Evolutionary conservation across 2,113 vertebrate genomes (phyloP).

Genomic region (Psophia crepitans): DNA sequence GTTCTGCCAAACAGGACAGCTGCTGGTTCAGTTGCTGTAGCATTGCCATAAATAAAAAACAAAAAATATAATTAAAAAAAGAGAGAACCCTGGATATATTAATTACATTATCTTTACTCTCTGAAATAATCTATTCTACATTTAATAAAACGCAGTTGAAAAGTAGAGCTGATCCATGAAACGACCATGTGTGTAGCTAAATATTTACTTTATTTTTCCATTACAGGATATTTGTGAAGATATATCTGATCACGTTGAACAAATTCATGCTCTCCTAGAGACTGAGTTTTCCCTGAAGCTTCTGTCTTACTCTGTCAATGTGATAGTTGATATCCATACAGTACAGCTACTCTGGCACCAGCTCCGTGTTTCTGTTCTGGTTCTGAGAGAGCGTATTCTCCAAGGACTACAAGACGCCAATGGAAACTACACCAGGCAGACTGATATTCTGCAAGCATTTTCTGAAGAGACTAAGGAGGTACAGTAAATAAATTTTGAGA

Average conservation of each 20-base stretch:
- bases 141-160: neutral
- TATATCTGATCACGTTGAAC: constrained; percentile 98
- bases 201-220: constrained; percentile 17
- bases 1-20: constrained; percentile 40
- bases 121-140: neutral
- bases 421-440: constrained; percentile 96
- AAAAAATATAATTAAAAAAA: too few species aligned
- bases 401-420: constrained; percentile 98
- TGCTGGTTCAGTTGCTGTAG: constrained; percentile 40
- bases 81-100: neutral
- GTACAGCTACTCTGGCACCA: constrained; percentile 98
- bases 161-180: neutral
- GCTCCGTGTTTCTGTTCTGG: constrained; percentile 95
- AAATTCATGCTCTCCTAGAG: constrained; percentile 96
- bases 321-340: constrained; percentile 94
- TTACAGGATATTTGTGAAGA: constrained; percentile 96
- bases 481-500: constrained; percentile 19
- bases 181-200: neutral
- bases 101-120: neutral
- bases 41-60: neutral
- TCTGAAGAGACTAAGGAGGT: constrained; percentile 92
- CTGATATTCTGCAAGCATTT: constrained; percentile 96
- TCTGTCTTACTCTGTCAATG: constrained; percentile 95
- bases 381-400: constrained; percentile 95
- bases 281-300: constrained; percentile 98